Conservation (phyloP, 2,113 vertebrate species). For the Bolborhynchus lineola region DNA sequence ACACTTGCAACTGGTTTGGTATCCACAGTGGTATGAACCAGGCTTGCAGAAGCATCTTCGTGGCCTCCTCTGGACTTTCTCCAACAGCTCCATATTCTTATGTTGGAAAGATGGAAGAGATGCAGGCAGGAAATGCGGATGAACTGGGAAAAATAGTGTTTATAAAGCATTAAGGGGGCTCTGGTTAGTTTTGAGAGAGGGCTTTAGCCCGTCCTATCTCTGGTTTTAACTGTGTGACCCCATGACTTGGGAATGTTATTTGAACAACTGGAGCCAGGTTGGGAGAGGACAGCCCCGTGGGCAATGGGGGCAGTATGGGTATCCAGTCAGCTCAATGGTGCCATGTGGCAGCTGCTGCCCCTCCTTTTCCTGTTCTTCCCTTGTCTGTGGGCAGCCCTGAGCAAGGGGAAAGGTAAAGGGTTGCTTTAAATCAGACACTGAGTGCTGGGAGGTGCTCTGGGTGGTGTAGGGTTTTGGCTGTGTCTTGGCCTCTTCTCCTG, state of each 20-base stretch:
- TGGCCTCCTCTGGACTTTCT: neutral
- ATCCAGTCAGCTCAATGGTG: neutral
- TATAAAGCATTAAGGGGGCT: neutral
- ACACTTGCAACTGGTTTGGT: neutral
- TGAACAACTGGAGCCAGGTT: neutral
- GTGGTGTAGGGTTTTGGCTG: neutral
- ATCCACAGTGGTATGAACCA: rapidly evolving
- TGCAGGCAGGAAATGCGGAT: neutral
- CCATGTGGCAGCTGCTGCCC: neutral
- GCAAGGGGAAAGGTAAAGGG: neutral
- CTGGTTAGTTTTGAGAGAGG: neutral
- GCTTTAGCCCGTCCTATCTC: neutral
- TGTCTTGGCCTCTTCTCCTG: neutral
- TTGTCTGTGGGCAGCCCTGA: neutral
- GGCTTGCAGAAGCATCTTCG: neutral
- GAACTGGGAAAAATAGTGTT: neutral
- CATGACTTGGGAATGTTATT: neutral
- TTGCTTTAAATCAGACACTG: rapidly evolving
- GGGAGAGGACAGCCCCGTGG: neutral
- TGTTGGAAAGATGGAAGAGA: neutral
- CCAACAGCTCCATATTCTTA: neutral
- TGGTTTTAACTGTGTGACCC: neutral
- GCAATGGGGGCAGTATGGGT: neutral
- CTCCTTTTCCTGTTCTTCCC: neutral
- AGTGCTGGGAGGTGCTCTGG: neutral